phyloP scores from a whole-genome alignment of 1,140 invertebrate species.

The Ceratitis capitata region DNA sequence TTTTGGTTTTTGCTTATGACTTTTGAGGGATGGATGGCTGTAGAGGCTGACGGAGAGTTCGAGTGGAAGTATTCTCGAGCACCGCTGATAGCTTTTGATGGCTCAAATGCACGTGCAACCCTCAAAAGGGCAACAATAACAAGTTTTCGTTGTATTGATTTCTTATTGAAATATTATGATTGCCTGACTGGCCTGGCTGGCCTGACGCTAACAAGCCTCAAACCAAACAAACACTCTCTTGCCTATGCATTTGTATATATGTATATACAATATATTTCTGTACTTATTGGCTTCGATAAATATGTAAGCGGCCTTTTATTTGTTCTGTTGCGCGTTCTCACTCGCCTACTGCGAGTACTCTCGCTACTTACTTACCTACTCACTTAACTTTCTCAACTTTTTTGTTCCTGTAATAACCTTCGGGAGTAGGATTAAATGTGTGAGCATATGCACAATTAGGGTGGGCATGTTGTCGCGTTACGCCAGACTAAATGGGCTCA shows the following conservation, averaged over 20 bases:
- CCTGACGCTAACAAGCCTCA: not conserved
- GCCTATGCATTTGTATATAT: not conserved
- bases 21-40: not conserved
- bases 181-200: not conserved
- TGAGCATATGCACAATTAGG: slow-evolving; percentile 12
- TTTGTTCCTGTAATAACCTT: not conserved
- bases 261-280: not conserved
- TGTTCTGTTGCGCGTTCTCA: slow-evolving; percentile 20
- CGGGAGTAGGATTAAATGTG: not conserved
- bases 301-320: not conserved
- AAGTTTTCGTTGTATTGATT: slow-evolving; percentile 9
- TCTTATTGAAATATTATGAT: slow-evolving; percentile 27
- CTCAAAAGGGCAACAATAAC: not conserved
- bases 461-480: not conserved
- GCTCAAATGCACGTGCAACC: slow-evolving; percentile 5
- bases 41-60: not conserved
- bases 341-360: too few relatives aligned
- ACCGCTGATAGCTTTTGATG: not conserved
- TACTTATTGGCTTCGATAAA: not conserved
- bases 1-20: not conserved
- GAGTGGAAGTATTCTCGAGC: not conserved
- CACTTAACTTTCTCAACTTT: not conserved
- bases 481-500: not conserved
- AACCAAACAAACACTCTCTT: not conserved
- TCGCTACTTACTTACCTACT: not conserved